Percentiles rank a stretch among this genome's conserved stretches.
Conservation (phyloP, 2,888 invertebrate genomes). For the Ochropacha duplaris region DNA sequence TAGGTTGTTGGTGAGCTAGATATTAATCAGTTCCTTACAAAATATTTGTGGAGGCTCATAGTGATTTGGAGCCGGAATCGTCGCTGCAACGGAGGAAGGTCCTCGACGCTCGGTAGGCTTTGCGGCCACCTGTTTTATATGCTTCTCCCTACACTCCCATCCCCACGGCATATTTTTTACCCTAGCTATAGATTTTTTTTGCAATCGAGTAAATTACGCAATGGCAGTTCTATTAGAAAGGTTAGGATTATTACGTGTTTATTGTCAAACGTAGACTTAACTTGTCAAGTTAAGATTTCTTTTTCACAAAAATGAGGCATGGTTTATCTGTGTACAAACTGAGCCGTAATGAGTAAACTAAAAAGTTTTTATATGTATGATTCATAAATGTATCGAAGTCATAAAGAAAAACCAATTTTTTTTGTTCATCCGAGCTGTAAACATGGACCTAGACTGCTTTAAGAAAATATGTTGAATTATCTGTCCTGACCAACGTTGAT, state of each 20-base stretch:
- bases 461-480: too few relatives aligned
- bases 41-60: conserved; percentile 59
- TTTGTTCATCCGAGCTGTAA: not conserved
- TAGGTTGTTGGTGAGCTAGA: too few relatives aligned
- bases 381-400: too few relatives aligned
- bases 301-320: not conserved
- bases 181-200: not conserved
- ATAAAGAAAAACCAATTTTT: too few relatives aligned
- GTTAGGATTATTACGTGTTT: too few relatives aligned
- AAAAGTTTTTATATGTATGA: not conserved
- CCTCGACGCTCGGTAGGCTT: conserved; percentile 49
- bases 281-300: too few relatives aligned
- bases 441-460: too few relatives aligned
- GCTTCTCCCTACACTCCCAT: conserved; percentile 59
- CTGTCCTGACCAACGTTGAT: too few relatives aligned
- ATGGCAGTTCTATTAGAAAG: too few relatives aligned
- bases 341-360: too few relatives aligned
- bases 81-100: conserved; percentile 18
- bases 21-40: conserved; percentile 40
- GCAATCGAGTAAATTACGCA: not conserved
- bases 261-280: not conserved
- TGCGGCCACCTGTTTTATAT: conserved; percentile 56
- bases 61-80: conserved; percentile 49
- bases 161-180: conserved; percentile 59
- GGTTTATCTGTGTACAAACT: too few relatives aligned